These are phyloP conservation scores for Linnaemya tessellans DNA, from an alignment of 2,888 invertebrate genomes.

Conservation along the genomic window DNA sequence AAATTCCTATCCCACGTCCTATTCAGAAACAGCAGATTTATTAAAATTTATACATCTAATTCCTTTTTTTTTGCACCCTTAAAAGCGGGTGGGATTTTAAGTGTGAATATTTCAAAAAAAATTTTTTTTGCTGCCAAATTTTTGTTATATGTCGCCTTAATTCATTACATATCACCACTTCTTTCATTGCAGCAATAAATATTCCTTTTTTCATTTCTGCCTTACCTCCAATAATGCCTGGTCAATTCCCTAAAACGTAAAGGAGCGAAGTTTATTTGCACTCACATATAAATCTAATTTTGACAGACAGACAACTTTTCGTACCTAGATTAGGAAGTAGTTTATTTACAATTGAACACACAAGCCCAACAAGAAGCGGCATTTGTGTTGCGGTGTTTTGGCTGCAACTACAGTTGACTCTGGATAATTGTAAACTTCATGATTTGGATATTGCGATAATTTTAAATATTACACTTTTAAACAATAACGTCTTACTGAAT, in stretches of 20 bases:
- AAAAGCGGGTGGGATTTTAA: no score
- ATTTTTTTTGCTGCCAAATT: no score
- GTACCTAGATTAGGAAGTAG: slow-evolving; percentile 58
- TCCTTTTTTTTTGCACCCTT: no score
- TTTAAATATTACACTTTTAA: no score
- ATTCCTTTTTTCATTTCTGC: neutral
- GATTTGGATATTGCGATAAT: no score
- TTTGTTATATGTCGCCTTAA: neutral
- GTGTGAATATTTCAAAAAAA: no score
- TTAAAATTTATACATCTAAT: no score
- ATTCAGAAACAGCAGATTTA: neutral
- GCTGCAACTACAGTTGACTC: slow-evolving; percentile 7
- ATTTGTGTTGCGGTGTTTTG: neutral
- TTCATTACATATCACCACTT: neutral
- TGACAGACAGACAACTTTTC: slow-evolving; percentile 68
- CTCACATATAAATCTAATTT: slow-evolving; percentile 57
- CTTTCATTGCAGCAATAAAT: neutral
- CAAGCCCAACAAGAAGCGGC: neutral
- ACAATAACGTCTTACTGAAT: no score
- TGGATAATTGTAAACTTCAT: no score
- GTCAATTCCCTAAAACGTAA: neutral
- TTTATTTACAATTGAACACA: slow-evolving; percentile 48
- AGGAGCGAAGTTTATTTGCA: slow-evolving; percentile 12
- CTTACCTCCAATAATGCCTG: slow-evolving; percentile 1
- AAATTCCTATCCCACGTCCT: no score